phyloP scores from a whole-genome alignment of 2,113 vertebrate genomes.

The Azemiops feae region DNA sequence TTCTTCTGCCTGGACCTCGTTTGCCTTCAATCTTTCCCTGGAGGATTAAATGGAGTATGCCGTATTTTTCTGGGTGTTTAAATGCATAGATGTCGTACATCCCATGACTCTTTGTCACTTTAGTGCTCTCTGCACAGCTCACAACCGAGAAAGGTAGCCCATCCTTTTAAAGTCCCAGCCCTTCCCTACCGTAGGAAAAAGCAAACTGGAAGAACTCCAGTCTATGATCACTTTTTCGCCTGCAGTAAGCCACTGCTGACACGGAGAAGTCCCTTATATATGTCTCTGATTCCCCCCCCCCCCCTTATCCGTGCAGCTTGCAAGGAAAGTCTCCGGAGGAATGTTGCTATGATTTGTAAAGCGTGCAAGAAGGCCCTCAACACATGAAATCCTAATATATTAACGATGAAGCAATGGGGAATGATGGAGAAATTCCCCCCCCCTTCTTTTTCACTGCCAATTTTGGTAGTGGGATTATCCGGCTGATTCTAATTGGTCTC shows the following conservation, averaged over 20 bases:
- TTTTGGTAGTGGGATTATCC: not conserved
- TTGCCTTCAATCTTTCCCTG: too few species aligned
- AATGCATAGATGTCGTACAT: not conserved
- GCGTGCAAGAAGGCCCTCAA: not conserved
- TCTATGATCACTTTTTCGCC: not conserved
- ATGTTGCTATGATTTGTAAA: not conserved
- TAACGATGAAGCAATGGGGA: not conserved
- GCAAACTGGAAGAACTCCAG: not conserved
- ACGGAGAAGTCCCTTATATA: not conserved
- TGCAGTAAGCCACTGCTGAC: not conserved
- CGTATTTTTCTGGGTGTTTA: not conserved
- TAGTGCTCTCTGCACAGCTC: not conserved
- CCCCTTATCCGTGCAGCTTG: not conserved
- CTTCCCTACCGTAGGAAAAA: not conserved
- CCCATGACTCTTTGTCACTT: not conserved
- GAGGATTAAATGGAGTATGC: too few species aligned
- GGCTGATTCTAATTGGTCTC: not conserved
- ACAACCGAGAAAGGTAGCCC: not conserved
- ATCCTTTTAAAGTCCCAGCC: not conserved
- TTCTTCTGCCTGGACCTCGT: too few species aligned
- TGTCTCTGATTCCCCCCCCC: not conserved
- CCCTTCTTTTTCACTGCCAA: not conserved
- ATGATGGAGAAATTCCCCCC: not conserved
- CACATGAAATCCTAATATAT: not conserved
- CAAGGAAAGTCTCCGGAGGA: not conserved